Evolutionary conservation across 2,888 invertebrate genomes (phyloP).

Genomic region (Teleiodes luculella): DNA sequence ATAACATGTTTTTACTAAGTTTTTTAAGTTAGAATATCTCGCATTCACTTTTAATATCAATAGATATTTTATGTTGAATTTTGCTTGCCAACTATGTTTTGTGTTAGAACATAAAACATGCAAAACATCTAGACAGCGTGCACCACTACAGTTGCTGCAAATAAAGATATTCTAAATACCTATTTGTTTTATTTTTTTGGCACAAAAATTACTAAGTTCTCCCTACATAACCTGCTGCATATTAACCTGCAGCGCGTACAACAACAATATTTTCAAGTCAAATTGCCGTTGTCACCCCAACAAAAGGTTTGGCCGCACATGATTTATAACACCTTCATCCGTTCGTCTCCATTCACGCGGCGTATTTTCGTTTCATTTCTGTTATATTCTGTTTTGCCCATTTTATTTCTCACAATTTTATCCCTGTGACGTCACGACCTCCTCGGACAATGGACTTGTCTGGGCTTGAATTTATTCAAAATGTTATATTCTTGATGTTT

Average conservation of each 20-base stretch:
- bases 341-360: constrained; percentile 16
- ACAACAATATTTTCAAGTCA: constrained; percentile 13
- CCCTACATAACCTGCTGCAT: not conserved
- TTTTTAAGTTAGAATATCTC: no score
- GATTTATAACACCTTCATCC: constrained; percentile 16
- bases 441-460: constrained; percentile 14
- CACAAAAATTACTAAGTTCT: not conserved
- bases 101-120: no score
- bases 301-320: constrained; percentile 15
- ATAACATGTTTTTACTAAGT: no score
- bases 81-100: no score
- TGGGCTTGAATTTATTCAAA: constrained; percentile 14
- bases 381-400: constrained; percentile 7
- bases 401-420: constrained; percentile 6
- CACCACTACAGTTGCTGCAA: no score
- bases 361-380: constrained; percentile 12
- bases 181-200: not conserved
- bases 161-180: no score
- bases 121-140: no score
- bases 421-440: constrained; percentile 11
- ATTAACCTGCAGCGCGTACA: constrained; percentile 3
- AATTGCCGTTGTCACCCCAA: constrained; percentile 16
- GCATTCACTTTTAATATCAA: no score
- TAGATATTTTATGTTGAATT: no score
- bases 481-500: constrained; percentile 2